Base-by-base conservation (phyloP, 2,888 invertebrate genomes). In the Drosophila subsilvestris region DNA sequence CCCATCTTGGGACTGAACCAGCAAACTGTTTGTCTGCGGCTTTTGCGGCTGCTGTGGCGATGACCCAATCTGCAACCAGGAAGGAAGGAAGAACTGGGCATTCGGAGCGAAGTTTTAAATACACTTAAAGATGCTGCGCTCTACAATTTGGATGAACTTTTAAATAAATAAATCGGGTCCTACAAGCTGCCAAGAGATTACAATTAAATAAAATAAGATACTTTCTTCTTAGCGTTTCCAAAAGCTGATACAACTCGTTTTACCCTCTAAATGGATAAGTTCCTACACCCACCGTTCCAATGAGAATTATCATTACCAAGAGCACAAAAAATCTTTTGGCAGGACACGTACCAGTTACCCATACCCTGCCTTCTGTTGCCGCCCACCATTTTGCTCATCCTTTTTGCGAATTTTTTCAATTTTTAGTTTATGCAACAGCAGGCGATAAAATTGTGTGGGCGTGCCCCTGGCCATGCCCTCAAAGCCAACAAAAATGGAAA, bases 21-120 rank as follows among this genome's bases (percentile, higher is more conserved):
- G 55, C 63, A 68, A 75, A 70, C 59, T 57, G 72, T 67, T 79
- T 85, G 82, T 86, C 76, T 86, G 86, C 74, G 80, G 83, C 61
- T 67, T 69, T 71, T 71, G 78, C 68, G 80, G 75, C 69, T 68
- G 71, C 51, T 58, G 48, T 48, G 63, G 69, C 60, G 50, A 42
- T 44, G 60, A 32, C 50, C 49, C 25, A 25, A 47, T 17, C 18
- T 60, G 42, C 62, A 61, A 57, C 57, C 65, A 65, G 49, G 47
- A 59, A 50, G 17, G 44, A 14, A 6, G 14, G 14, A 14, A 6
- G 14, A 6, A 7, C 2, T 6, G 14, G 2, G 1, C 6, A 7
- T 37, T n/a, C 2, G 7, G 1, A 37, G 2, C n/a, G 7, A n/a
- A 37, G 2, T 37, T 7, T 2, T 37, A n/a, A 6, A 37, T 37